Evolutionary conservation across 2,888 invertebrate species (phyloP).

Genomic region (Watsonalla binaria): DNA sequence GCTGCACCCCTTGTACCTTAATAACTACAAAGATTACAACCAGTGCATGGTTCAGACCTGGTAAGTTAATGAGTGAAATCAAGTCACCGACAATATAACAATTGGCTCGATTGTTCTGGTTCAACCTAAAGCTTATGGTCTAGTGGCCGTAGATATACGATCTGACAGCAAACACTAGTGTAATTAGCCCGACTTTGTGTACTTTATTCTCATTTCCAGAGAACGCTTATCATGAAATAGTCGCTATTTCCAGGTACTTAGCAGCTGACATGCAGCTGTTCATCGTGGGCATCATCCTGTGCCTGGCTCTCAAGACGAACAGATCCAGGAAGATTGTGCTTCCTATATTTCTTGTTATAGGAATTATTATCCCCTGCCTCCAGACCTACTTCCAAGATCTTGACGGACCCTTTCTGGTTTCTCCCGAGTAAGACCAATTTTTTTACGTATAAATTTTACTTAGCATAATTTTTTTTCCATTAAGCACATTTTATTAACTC

Average conservation of each 20-base stretch:
- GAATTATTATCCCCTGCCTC: slow-evolving; percentile 10
- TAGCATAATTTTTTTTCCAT: too few species aligned
- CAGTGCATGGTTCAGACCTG: slow-evolving; percentile 35
- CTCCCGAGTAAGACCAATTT: slow-evolving; percentile 14
- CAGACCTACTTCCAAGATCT: slow-evolving; percentile 16
- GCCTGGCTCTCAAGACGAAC: slow-evolving; percentile 11
- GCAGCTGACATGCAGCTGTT: slow-evolving; percentile 39
- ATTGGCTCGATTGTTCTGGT: too few species aligned
- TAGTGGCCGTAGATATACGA: too few species aligned
- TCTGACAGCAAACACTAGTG: too few species aligned
- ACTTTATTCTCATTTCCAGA: too few species aligned
- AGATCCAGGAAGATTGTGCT: slow-evolving; percentile 12
- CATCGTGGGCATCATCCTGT: slow-evolving; percentile 22
- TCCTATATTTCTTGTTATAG: slow-evolving; percentile 13
- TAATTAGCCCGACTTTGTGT: too few species aligned
- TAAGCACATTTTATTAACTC: too few species aligned
- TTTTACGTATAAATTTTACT: too few species aligned
- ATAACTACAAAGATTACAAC: slow-evolving; percentile 38
- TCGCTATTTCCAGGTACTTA: slow-evolving; percentile 27
- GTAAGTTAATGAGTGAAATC: slow-evolving; percentile 8
- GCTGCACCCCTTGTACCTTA: slow-evolving; percentile 37
- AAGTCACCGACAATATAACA: too few species aligned
- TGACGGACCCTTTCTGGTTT: slow-evolving; percentile 9
- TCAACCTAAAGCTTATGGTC: too few species aligned
- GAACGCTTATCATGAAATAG: neutral